Base-by-base conservation (phyloP, 2,888 invertebrate species). In the Leucoma salicis region DNA sequence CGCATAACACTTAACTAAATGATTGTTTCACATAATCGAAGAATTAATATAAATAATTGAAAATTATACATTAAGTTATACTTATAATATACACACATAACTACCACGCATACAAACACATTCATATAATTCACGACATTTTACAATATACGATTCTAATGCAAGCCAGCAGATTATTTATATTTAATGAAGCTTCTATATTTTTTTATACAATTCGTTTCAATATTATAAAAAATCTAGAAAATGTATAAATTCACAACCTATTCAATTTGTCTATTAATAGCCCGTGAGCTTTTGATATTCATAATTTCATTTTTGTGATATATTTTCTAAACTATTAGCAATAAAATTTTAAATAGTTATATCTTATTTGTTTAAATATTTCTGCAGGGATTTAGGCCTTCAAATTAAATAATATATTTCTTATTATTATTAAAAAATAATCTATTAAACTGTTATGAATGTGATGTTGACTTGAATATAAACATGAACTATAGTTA, bases 231-330 rank as follows among this genome's bases (percentile, higher is more conserved):
- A 85, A 86, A 87, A 73, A 83, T 83, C 86, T 87, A 86, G 78
- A 87, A 88, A 88, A 85, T 88, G 85, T 87, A 84, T 83, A 89
- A 87, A 87, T 85, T 89, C 88, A 89, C 88, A 89, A 89, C 88
- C 88, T 89, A 89, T 87, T 78, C 76, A 59, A 76, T 81, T 82
- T 84, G 79, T 84, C 86, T 87, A 85, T 81, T 76, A 72, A 70
- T 62, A 53, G 60, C 49, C 56, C 40, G 33, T 59, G 50, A 59
- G 57, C 56, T 55, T 52, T 46, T 58, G 53, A 43, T 50, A 48
- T 63, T 64, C 59, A 63, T 65, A 54, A 59, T 57, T 29, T 48
- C 65, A 65, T 36, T 60, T 35, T 43, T 57, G 57, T 55, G 54
- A 53, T 59, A 60, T 40, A 45, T 39, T 62, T 60, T 59, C 53